Evolutionary conservation across 2,797 vertebrate genomes (phyloP).

Genomic region (Aplochiton taeniatus): DNA sequence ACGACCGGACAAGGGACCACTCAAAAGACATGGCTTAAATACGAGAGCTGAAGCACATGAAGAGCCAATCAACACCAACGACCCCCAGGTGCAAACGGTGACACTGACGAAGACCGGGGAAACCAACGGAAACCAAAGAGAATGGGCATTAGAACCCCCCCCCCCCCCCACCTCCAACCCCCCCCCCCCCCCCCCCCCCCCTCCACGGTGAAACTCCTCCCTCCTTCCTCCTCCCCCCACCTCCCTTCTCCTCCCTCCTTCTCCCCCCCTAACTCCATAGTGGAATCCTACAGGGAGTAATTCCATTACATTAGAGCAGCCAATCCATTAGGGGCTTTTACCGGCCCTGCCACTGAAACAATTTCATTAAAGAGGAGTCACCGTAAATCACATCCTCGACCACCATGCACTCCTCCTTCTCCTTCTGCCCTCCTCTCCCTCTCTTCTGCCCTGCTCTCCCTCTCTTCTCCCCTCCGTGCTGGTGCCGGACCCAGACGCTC

Average conservation of each 20-base stretch:
- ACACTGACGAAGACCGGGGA: too few species aligned
- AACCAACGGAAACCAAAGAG: too few species aligned
- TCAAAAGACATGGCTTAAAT: too few species aligned
- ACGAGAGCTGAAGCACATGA: too few species aligned
- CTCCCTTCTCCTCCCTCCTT: slow-evolving; percentile 51
- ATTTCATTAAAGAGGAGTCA: slow-evolving; percentile 99
- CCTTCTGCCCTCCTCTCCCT: slow-evolving; percentile 81
- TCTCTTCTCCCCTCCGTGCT: slow-evolving; percentile 68
- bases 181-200: neutral
- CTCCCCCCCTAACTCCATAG: slow-evolving; percentile 64
- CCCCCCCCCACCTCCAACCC: too few species aligned
- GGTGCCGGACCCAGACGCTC: slow-evolving; percentile 76
- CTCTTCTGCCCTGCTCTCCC: slow-evolving; percentile 72
- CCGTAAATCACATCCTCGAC: slow-evolving; percentile 89
- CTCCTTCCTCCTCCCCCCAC: slow-evolving; percentile 21
- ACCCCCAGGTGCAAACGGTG: too few species aligned
- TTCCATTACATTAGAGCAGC: slow-evolving; percentile 99
- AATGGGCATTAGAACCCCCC: too few species aligned
- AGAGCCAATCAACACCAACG: too few species aligned
- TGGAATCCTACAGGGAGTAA: slow-evolving; percentile 96
- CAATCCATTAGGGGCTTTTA: slow-evolving; percentile 99
- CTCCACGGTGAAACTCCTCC: neutral
- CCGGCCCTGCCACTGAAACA: slow-evolving; percentile 99
- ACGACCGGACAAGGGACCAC: too few species aligned
- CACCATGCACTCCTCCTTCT: slow-evolving; percentile 88